phyloP scores from a whole-genome alignment of 2,797 vertebrate genomes.

The Microcaecilia unicolor region DNA sequence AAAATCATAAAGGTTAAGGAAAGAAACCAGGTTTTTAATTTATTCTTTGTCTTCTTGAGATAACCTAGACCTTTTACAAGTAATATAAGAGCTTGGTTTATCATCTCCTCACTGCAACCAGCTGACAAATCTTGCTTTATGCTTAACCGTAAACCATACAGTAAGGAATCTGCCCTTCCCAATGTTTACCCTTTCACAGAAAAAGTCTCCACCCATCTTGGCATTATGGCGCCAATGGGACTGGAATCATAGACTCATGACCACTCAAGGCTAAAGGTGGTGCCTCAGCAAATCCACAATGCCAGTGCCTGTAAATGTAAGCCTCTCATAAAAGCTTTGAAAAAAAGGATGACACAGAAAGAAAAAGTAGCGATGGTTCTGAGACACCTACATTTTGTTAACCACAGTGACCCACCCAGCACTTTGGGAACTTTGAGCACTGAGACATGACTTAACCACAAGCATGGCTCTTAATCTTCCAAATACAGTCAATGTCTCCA shows the following conservation, averaged over 20 bases:
- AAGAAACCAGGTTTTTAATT: too few relatives aligned
- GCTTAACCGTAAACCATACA: background rate
- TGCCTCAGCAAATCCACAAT: constrained; percentile 19
- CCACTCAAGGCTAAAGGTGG: constrained; percentile 22
- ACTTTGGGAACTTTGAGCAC: constrained; percentile 29
- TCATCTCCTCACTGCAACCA: too few relatives aligned
- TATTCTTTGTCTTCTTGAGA: too few relatives aligned
- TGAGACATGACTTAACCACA: constrained; percentile 33
- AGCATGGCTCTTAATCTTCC: constrained; percentile 13
- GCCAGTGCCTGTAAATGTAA: constrained; percentile 24
- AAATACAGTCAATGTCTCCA: constrained; percentile 21
- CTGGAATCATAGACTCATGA: constrained; percentile 20
- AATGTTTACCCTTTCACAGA: background rate
- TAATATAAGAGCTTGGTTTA: too few relatives aligned
- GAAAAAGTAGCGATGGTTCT: constrained; percentile 18
- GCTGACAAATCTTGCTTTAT: constrained; percentile 6
- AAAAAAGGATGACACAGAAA: constrained; percentile 40
- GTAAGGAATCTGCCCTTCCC: constrained; percentile 3
- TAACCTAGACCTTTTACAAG: too few relatives aligned
- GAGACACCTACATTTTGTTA: constrained; percentile 40
- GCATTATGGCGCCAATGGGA: constrained; percentile 5
- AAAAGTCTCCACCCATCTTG: constrained; percentile 12
- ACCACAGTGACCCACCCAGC: constrained; percentile 32
- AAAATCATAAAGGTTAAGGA: too few relatives aligned
- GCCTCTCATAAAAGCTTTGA: constrained; percentile 28